Evolutionary conservation across 35 echinoderm and acorn worm genomes (phyloP), one percentile per base, ranked within the genome.

Genomic region (Ophioderma brevispina): DNA sequence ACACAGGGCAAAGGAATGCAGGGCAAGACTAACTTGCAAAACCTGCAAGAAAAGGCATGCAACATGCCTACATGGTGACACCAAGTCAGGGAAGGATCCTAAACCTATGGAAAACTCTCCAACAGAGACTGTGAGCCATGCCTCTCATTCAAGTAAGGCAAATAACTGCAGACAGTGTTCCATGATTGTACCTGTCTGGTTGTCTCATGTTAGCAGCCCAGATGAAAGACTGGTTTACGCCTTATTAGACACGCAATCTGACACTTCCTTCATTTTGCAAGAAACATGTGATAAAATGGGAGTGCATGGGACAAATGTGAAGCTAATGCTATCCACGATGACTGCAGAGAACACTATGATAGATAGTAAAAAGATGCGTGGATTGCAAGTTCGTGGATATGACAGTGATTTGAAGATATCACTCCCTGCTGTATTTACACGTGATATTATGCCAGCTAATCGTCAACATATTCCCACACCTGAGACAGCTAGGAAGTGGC

Each of bases 161-260:
- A 39, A 64, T 38, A 64, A 38, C 21, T 31, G 55, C 89, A n/a
- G 76, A 64, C 50, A 35, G 19, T 91, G 88, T 17, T 85, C 87
- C 13, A 94, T 90, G 87, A 86, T 94, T 40, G 87, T 90, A 0
- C 92, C 92, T 28, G 89, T 80, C 81, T 39, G 80, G 40, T 94
- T 23, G 31, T 46, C 35, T 42, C 36, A 76, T 33, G 34, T 23
- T 37, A 38, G 0, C 41, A 19, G 23, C 84, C 82, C 85, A 15
- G 19, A 88, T 11, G 92, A 94, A 37, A 39, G 83, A 40, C 87
- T 94, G 0, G 85, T 81, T 18, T 94, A 94, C 70, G 92, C 82
- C 35, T 76, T 94, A 43, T 55, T 94, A 17, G 87, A 94, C 59
- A 94, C 92, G 0, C 92, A 94, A 40, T 84, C 76, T n/a, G 92